Evolutionary conservation across 92 coral and sea anemone genomes (phyloP), one percentile per base, ranked within the genome.

Genomic region (Porites rus): DNA sequence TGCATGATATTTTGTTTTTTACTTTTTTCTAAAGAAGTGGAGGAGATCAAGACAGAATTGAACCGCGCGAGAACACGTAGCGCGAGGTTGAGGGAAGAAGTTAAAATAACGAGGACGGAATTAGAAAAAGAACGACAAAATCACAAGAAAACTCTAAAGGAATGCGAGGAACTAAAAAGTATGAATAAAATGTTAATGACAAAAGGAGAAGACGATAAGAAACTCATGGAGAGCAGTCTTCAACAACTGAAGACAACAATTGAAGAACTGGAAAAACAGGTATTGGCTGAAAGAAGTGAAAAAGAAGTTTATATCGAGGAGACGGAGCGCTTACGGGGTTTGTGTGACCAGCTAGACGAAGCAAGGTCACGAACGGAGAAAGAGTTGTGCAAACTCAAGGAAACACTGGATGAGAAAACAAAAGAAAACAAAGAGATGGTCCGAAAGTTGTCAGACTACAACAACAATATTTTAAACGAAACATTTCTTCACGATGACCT

Each of bases 161-260:
- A 94, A 71, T 92, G 93, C 14, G 89, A 93, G 7, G 98, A 94
- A 80, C 70, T 94, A 8, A 93, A 80, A 70, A 94, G 96, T 54
- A 69, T 93, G 0, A 93, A 93, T 22, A 90, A 90, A 38, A 75
- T 92, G 25, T 69, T 92, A 5, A 20, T 94, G 50, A 72, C 64
- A 61, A 88, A 89, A 76, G 22, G 83, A 70, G 81, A 92, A 51
- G 87, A 70, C n/a, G 93, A 94, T 50, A 86, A 77, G 19, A 73
- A 69, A 13, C 16, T 8, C 17, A 24, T 80, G 75, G 20, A 72
- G 1, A 19, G 43, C 14, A 22, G 13, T 0, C 67, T 67, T 28
- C 28, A 53, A 3, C 52, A 80, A n/a, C 28, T 80, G 25, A 65
- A 80, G 17, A 69, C 17, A 18, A 69, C 11, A 6, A 80, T 16